Base-by-base conservation (phyloP, 2,888 invertebrate genomes). In the Lochmaea crataegi region DNA sequence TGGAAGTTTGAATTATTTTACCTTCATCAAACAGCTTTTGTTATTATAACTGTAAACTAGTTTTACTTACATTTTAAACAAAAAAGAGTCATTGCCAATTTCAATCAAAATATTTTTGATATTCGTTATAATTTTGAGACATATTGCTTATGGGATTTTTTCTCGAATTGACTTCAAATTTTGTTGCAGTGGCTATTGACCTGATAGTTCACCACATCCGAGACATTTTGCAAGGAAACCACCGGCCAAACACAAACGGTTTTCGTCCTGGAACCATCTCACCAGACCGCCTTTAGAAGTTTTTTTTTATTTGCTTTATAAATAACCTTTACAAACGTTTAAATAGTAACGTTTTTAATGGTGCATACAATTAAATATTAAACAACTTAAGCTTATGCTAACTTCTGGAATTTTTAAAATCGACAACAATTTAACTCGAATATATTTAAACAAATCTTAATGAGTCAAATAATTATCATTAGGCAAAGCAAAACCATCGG, bases 181-280 rank as follows among this genome's bases (percentile, higher is more conserved):
- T 88, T 92, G 90, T 94, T 96, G 90, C 95, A 98, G 99, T 99
- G 92, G 99, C 99, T 89, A 98, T 99, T 90, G 97, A 98, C 90
- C 92, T 99, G 88, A 98, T 99, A 90, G 98, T 98, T 84, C 97
- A 98, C 88, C 98, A 99, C 92, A 98, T 99, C 89, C 94, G 97
- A 92, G 98, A 98, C 89, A 94, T 97, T 85, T 93, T 98, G 89
- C 94, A 90, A 78, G 87, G 86, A 75, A 79, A 85, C 69, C 82
- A 85, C 64, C 87, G 87, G 80, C 82, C 81, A 74, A 88, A 89
- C 42, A 83, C 83, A 82, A 88, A 87, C 80, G 68, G 67, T 65
- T 61, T 65, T 68, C 61, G 53, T 42, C 67, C 65, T 51, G 64
- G 70, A 66, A 69, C 32, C 51, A 18, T 18, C 18, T 53, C 70